These are phyloP conservation scores for Athene cunicularia DNA, from an alignment of 2,113 vertebrate genomes.

Conservation along the genomic window DNA sequence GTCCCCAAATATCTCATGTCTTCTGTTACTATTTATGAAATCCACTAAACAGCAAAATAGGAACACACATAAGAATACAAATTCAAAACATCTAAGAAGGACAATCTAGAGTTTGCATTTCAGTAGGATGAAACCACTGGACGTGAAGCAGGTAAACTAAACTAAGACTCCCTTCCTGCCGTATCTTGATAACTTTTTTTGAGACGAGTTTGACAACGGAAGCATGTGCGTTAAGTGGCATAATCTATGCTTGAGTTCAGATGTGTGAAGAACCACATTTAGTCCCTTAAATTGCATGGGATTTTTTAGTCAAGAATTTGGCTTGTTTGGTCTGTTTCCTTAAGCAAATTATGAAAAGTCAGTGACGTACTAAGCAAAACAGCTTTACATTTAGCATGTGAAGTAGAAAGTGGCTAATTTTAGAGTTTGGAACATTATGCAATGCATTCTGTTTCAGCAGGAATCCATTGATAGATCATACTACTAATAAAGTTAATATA, in stretches of 20 bases:
- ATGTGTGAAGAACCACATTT: neutral
- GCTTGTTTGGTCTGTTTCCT: neutral
- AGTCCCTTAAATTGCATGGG: neutral
- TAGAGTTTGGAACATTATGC: neutral
- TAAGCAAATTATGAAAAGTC: neutral
- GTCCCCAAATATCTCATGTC: neutral
- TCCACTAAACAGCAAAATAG: neutral
- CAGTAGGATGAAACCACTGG: neutral
- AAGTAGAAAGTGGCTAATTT: neutral
- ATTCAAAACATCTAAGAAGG: neutral
- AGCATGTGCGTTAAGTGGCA: neutral
- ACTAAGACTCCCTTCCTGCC: neutral
- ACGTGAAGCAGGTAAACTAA: neutral
- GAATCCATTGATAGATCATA: neutral
- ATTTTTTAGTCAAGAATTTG: neutral
- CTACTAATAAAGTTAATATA: conserved; percentile 38
- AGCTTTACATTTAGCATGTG: neutral
- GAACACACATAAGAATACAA: neutral
- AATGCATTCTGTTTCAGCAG: neutral
- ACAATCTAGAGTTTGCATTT: neutral
- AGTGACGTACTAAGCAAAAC: neutral
- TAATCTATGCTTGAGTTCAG: neutral
- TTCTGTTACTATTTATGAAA: neutral
- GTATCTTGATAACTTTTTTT: neutral
- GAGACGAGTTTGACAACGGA: neutral